Conservation (phyloP, 2,797 vertebrate species). For the Tapirus indicus region DNA sequence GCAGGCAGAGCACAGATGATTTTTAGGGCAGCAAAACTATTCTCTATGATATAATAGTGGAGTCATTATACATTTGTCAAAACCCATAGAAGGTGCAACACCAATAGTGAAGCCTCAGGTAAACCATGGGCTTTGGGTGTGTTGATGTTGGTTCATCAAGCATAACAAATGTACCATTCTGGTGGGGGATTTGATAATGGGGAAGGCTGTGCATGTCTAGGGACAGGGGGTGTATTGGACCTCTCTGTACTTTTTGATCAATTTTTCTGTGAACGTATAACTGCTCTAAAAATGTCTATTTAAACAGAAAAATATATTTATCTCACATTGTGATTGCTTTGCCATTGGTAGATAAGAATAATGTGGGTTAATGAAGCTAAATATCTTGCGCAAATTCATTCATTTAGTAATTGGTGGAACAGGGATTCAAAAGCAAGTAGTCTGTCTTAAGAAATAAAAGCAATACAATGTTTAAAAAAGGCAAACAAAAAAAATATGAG, state of each 20-base stretch:
- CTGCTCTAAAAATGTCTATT: background rate
- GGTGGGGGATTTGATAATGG: too few species aligned
- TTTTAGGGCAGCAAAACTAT: background rate
- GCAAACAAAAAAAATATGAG: background rate
- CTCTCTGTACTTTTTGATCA: background rate
- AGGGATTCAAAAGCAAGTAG: background rate
- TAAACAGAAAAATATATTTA: background rate
- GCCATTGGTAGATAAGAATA: background rate
- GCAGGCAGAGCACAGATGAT: background rate
- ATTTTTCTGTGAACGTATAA: background rate
- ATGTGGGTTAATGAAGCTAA: background rate
- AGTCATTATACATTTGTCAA: background rate
- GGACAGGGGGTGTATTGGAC: background rate
- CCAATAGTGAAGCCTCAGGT: background rate
- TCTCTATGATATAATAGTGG: background rate
- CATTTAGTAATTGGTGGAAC: background rate
- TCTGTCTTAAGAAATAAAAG: background rate
- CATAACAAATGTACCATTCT: background rate
- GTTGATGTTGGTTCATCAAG: background rate
- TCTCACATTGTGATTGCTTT: background rate
- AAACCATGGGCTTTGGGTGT: background rate
- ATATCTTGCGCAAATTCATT: background rate
- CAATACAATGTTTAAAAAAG: conserved; percentile 19
- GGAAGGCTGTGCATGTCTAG: rapidly evolving
- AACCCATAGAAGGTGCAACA: background rate